A percentile compares a stretch with the other conserved stretches of the same genome.
Conservation (phyloP, 2,888 invertebrate species). For the Apotomis capreana region DNA sequence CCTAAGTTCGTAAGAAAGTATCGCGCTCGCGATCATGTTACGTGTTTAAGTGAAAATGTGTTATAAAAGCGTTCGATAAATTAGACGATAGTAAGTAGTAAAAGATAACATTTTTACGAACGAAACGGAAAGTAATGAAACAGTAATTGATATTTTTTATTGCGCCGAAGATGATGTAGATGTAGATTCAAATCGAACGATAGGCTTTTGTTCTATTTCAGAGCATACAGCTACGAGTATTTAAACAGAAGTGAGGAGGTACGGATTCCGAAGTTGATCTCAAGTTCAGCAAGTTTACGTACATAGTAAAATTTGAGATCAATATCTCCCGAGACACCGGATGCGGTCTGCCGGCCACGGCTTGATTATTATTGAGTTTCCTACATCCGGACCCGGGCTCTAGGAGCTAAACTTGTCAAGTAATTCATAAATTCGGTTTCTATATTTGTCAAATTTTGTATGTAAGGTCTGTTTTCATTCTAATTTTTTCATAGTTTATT, state of each 20-base stretch:
- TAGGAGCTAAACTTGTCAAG: constrained; percentile 39
- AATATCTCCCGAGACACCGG: constrained; percentile 75
- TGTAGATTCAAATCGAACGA: no score
- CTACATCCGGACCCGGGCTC: constrained; percentile 54
- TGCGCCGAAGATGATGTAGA: background rate
- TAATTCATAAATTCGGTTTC: constrained; percentile 19
- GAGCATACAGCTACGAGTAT: background rate
- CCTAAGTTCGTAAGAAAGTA: constrained; percentile 25
- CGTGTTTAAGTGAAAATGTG: constrained; percentile 9
- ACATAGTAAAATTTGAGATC: constrained; percentile 63
- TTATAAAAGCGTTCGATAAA: background rate
- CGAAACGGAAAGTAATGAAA: constrained; percentile 9
- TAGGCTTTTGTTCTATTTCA: background rate
- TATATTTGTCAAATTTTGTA: background rate
- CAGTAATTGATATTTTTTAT: constrained; percentile 7
- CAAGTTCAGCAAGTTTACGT: constrained; percentile 25
- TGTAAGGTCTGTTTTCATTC: no score
- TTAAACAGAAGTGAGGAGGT: no score
- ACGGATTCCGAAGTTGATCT: constrained; percentile 3
- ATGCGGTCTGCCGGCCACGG: constrained; percentile 73
- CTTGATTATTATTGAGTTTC: constrained; percentile 80
- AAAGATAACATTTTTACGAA: background rate
- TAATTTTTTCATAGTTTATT: no score
- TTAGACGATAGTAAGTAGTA: background rate
- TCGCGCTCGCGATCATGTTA: background rate